phyloP scores from a whole-genome alignment of 2,113 vertebrate genomes.

The Etia nguti region DNA sequence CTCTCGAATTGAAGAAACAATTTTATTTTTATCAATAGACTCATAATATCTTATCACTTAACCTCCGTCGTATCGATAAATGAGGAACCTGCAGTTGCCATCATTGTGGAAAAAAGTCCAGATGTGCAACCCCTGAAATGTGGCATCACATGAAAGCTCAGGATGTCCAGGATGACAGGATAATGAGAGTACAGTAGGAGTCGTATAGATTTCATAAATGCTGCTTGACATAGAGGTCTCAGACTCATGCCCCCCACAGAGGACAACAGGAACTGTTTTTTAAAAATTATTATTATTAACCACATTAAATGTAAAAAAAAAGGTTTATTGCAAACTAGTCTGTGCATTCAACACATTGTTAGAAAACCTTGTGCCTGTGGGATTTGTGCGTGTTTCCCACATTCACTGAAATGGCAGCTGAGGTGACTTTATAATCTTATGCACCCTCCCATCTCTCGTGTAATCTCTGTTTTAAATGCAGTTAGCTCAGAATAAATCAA shows the following conservation, averaged over 20 bases:
- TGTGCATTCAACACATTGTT: background rate
- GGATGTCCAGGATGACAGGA: background rate
- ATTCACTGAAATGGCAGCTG: background rate
- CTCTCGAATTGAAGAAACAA: background rate
- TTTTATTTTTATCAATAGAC: background rate
- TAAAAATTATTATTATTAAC: background rate
- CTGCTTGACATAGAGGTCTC: background rate
- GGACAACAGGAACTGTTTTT: fast-evolving
- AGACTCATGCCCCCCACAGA: background rate
- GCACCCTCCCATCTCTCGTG: background rate
- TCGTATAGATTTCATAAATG: background rate
- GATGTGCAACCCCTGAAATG: background rate
- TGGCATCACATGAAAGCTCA: background rate
- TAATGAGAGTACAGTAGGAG: background rate
- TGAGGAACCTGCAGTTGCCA: background rate
- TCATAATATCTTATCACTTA: background rate
- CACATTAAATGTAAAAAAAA: background rate
- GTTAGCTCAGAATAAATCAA: background rate
- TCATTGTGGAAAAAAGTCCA: background rate
- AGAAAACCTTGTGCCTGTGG: background rate
- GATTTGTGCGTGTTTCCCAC: background rate
- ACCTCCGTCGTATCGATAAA: background rate
- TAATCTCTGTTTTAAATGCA: background rate
- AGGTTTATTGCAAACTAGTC: background rate
- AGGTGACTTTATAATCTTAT: background rate